These are phyloP conservation scores for Aphidius ervi DNA, from an alignment of 1,140 invertebrate species.

Conservation along the genomic window DNA sequence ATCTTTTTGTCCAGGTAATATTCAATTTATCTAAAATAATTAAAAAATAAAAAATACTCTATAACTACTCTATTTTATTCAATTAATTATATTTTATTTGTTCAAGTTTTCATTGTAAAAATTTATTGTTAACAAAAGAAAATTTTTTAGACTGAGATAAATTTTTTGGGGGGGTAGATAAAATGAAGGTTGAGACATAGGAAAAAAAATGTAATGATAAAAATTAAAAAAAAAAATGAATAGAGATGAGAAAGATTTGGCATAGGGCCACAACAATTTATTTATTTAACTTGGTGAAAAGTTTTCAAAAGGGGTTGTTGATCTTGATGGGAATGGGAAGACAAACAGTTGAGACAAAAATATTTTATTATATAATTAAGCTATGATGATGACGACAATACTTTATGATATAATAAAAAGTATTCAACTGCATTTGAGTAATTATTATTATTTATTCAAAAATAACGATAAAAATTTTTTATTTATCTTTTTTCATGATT, in stretches of 20 bases:
- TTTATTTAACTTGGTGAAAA: conserved; percentile 41
- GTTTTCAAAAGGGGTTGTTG: conserved; percentile 27
- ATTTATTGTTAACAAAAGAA: background rate
- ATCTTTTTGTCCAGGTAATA: conserved; percentile 3
- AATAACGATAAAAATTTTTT: background rate
- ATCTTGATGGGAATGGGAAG: conserved; percentile 28
- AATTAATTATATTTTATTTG: no score
- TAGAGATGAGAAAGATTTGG: conserved; percentile 33
- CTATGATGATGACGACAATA: conserved; percentile 39
- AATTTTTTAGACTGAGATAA: conserved; percentile 2
- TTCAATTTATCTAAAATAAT: background rate
- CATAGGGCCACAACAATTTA: conserved; percentile 40
- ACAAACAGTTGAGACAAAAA: conserved; percentile 44
- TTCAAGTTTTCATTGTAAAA: no score
- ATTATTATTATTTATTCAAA: background rate
- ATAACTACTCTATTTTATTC: no score
- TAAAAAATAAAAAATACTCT: no score
- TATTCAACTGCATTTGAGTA: background rate
- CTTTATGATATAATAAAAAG: conserved; percentile 33
- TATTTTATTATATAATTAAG: conserved; percentile 48
- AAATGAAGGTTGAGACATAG: conserved; percentile 1
- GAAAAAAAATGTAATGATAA: conserved; percentile 24
- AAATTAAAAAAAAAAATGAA: conserved; percentile 10
- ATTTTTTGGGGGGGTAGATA: background rate
- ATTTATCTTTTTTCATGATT: background rate